Percentiles rank a stretch among this genome's conserved stretches.
Evolutionary conservation across 2,113 vertebrate species (phyloP).

Genomic region (human): GRCh38 chr19:18222001-18222500

Average conservation of each 20-base stretch:
- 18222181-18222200: constrained; percentile 95
- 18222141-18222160: constrained; percentile 92
- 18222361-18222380: too few species aligned
- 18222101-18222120: not conserved
- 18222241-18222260: constrained; percentile 87
- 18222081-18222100: not conserved
- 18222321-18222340: constrained; percentile 85
- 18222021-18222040: constrained; percentile 21
- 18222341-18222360: not conserved
- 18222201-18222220: constrained; percentile 95
- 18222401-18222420: not conserved
- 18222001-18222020: constrained; percentile 29
- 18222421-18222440: not conserved
- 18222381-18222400: not conserved
- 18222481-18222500: not conserved
- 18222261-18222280: constrained; percentile 89
- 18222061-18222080: not conserved
- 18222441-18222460: not conserved
- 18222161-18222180: constrained; percentile 92
- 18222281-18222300: constrained; percentile 84
- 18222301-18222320: constrained; percentile 94
- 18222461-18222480: not conserved
- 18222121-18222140: constrained; percentile 92
- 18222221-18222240: constrained; percentile 90
- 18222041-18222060: not conserved